phyloP scores from a whole-genome alignment of 2,888 invertebrate species.

The Ethmia dodecea region DNA sequence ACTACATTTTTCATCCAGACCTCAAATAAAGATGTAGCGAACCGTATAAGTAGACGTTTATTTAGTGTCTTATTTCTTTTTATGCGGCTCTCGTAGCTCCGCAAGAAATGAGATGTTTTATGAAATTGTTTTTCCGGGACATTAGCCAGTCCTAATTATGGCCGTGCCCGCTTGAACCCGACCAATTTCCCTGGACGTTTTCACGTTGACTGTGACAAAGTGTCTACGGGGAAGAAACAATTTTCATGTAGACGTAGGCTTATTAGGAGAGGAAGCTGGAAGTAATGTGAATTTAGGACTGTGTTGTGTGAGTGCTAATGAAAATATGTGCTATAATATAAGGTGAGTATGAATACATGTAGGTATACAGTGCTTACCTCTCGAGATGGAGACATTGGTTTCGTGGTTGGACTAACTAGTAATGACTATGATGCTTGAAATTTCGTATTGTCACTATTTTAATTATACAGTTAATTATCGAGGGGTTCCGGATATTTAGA shows the following conservation, averaged over 20 bases:
- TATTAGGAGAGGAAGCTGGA: constrained; percentile 50
- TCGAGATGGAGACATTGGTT: no score
- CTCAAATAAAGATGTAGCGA: constrained; percentile 49
- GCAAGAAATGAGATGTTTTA: constrained; percentile 66
- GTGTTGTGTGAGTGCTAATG: no score
- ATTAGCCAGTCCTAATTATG: constrained; percentile 73
- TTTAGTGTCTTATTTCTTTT: constrained; percentile 70
- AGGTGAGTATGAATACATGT: no score
- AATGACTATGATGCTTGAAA: no score
- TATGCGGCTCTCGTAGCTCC: constrained; percentile 42
- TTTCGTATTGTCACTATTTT: no score
- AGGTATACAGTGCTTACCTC: no score
- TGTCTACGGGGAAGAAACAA: constrained; percentile 53
- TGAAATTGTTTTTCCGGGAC: constrained; percentile 75
- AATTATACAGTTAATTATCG: no score
- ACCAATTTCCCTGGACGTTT: constrained; percentile 67
- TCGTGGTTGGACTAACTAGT: no score
- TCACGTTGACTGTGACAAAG: constrained; percentile 69
- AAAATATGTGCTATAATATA: no score
- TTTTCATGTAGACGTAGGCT: constrained; percentile 47
- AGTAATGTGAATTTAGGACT: constrained; percentile 54
- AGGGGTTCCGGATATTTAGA: no score
- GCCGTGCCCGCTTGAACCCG: constrained; percentile 43
- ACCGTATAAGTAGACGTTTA: constrained; percentile 63
- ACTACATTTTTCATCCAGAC: constrained; percentile 44